phyloP scores from a whole-genome alignment of 1,140 invertebrate species.

The Kradibia gibbosae region DNA sequence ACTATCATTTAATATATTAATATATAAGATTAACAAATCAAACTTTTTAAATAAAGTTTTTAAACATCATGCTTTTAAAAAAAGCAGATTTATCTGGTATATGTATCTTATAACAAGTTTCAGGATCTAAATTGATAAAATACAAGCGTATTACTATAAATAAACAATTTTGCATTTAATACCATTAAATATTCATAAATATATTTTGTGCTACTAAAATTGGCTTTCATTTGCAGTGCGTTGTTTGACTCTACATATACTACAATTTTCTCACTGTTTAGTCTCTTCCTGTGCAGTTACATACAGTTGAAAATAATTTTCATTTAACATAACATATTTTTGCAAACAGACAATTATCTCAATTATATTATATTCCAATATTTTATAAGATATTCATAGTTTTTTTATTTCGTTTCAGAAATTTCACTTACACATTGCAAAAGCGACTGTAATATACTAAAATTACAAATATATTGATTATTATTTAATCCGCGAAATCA shows the following conservation, averaged over 20 bases:
- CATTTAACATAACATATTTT: conserved; percentile 19
- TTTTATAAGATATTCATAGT: conserved; percentile 11
- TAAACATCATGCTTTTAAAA: conserved; percentile 15
- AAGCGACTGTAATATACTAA: conserved; percentile 62
- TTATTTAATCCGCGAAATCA: conserved; percentile 50
- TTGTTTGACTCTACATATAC: conserved; percentile 40
- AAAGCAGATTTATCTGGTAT: conserved; percentile 5
- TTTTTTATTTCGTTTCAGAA: conserved; percentile 49
- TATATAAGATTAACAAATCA: conserved; percentile 26
- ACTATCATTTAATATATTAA: conserved; percentile 24
- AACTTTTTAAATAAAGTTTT: conserved; percentile 3
- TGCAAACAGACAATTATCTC: conserved; percentile 22
- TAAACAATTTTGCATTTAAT: conserved; percentile 26
- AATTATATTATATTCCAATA: conserved; percentile 19
- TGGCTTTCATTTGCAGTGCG: conserved; percentile 49
- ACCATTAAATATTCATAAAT: conserved; percentile 42
- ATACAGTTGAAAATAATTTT: conserved; percentile 8
- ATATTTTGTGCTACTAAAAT: conserved; percentile 49
- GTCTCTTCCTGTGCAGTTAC: conserved; percentile 31
- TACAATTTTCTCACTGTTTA: conserved; percentile 32
- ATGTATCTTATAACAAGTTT: conserved; percentile 20
- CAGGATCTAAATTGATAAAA: conserved; percentile 14
- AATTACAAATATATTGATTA: conserved; percentile 60
- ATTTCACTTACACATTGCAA: conserved; percentile 60
- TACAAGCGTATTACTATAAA: conserved; percentile 35